Conservation (phyloP, 2,113 vertebrate genomes). For the Thymallus thymallus region DNA sequence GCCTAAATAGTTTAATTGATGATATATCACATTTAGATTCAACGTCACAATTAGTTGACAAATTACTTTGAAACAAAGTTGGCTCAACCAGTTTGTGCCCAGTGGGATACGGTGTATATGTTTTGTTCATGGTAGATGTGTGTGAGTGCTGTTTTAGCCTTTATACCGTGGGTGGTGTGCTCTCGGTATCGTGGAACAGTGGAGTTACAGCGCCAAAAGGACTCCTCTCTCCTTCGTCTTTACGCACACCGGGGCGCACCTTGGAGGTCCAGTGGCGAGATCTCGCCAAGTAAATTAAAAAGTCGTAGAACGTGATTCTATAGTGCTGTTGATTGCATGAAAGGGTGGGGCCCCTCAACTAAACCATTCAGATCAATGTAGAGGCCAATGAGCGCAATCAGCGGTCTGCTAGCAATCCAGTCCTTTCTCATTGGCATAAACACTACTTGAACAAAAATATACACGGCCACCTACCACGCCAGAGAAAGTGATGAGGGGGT, state of each 20-base stretch:
- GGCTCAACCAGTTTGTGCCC: too few species aligned
- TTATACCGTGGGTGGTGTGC: too few species aligned
- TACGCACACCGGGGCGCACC: not conserved
- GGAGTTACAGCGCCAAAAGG: not conserved
- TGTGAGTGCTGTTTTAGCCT: too few species aligned
- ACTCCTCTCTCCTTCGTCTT: slow-evolving; percentile 2
- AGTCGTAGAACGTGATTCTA: slow-evolving; percentile 43
- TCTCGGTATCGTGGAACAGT: not conserved
- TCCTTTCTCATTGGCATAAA: slow-evolving; percentile 90
- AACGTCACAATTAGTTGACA: too few species aligned
- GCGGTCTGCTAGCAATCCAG: slow-evolving; percentile 90
- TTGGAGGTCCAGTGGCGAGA: slow-evolving; percentile 14
- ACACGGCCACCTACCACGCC: slow-evolving; percentile 92
- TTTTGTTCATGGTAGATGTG: too few species aligned
- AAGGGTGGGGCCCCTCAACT: slow-evolving; percentile 66
- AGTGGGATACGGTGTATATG: too few species aligned
- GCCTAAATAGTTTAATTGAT: too few species aligned
- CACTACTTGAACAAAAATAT: slow-evolving; percentile 92
- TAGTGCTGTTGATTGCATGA: slow-evolving; percentile 66
- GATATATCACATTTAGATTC: too few species aligned
- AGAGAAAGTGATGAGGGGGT: slow-evolving; percentile 74
- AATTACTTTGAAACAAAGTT: too few species aligned
- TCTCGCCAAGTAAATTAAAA: slow-evolving; percentile 58
- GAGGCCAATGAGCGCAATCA: slow-evolving; percentile 71
- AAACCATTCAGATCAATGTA: slow-evolving; percentile 58